These are phyloP conservation scores for Margarornis squamiger DNA, from an alignment of 2,797 vertebrate species.

Conservation along the genomic window DNA sequence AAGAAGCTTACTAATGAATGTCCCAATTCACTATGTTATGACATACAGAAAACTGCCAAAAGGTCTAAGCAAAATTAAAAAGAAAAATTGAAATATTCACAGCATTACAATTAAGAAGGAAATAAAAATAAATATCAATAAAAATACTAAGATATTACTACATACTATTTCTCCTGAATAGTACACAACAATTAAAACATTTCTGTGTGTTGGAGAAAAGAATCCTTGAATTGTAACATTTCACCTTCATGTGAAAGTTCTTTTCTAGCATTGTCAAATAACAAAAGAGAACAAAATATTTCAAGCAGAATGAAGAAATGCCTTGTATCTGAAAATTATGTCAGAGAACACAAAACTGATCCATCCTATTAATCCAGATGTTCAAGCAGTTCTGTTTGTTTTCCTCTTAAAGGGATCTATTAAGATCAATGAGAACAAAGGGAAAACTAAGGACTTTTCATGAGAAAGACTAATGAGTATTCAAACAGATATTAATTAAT, in stretches of 20 bases:
- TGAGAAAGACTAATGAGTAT: not conserved
- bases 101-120: not conserved
- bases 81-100: not conserved
- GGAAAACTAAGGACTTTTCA: not conserved
- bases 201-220: not conserved
- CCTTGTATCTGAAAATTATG: not conserved
- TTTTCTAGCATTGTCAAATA: not conserved
- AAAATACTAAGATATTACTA: not conserved
- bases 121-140: not conserved
- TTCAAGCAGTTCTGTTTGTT: not conserved
- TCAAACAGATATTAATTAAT: not conserved
- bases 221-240: not conserved
- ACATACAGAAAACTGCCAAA: not conserved
- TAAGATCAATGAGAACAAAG: not conserved
- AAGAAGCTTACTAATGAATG: not conserved
- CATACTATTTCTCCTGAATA: not conserved
- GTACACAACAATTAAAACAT: not conserved
- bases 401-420: not conserved
- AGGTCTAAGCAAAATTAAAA: not conserved
- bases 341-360: not conserved
- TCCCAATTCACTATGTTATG: not conserved
- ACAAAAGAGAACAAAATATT: not conserved
- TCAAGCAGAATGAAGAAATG: not conserved
- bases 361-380: not conserved
- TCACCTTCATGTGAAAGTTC: not conserved